Evolutionary conservation across 1,140 invertebrate genomes (phyloP).

Genomic region (Gryon sp.): DNA sequence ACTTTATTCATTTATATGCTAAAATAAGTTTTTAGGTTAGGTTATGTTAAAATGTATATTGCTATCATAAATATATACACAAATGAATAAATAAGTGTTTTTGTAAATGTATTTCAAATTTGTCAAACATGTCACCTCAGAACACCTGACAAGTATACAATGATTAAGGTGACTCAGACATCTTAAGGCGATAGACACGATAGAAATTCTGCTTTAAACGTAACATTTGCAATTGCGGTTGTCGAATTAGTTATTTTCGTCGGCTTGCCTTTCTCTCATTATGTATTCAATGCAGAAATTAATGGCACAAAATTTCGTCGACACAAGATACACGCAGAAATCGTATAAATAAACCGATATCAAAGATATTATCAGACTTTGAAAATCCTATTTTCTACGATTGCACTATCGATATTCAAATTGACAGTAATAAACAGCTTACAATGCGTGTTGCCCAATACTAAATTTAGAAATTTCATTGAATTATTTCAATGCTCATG

Average conservation of each 20-base stretch:
- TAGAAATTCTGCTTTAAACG: background rate
- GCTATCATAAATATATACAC: too few relatives aligned
- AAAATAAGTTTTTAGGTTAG: too few relatives aligned
- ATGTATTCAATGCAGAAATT: slow-evolving; percentile 42
- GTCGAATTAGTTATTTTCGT: slow-evolving; percentile 44
- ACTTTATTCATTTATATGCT: too few relatives aligned
- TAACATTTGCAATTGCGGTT: slow-evolving; percentile 4
- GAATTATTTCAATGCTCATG: slow-evolving; percentile 37
- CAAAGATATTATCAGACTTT: slow-evolving; percentile 47
- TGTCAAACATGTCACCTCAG: too few relatives aligned
- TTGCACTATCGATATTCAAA: slow-evolving; percentile 35
- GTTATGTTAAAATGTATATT: too few relatives aligned
- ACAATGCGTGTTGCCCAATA: slow-evolving; percentile 48
- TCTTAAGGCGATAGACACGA: background rate
- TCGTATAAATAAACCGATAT: slow-evolving; percentile 48
- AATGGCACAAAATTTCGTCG: slow-evolving; percentile 50
- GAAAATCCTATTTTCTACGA: slow-evolving; percentile 48
- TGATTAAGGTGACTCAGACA: too few relatives aligned
- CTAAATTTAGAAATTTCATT: slow-evolving; percentile 56
- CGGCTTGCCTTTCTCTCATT: slow-evolving; percentile 50
- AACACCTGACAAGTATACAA: too few relatives aligned
- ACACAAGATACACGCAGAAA: slow-evolving; percentile 33
- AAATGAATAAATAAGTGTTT: too few relatives aligned
- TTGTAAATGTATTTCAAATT: too few relatives aligned
- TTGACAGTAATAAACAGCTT: slow-evolving; percentile 53